Percentiles rank a stretch among this genome's conserved stretches.
These are phyloP conservation scores for Sipha flava DNA, from an alignment of 1,140 invertebrate species.

Conservation along the genomic window DNA sequence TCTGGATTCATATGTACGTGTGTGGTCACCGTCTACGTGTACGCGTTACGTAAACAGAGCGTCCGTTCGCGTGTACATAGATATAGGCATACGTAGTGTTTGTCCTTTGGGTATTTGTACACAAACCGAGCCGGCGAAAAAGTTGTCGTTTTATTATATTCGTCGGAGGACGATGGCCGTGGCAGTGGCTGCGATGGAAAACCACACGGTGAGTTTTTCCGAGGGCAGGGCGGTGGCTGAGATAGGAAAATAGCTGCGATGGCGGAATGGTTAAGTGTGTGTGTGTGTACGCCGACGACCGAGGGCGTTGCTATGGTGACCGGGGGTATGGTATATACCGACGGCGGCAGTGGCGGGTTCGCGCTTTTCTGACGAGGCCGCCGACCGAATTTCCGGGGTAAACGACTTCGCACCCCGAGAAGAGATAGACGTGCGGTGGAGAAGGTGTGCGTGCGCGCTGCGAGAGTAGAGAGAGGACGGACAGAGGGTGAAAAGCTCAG, in stretches of 20 bases:
- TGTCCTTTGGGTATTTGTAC: too few species aligned
- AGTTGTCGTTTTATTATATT: too few species aligned
- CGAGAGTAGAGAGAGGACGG: neutral
- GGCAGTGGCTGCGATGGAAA: too few species aligned
- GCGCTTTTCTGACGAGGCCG: neutral
- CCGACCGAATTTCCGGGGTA: slow-evolving; percentile 25
- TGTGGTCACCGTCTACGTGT: too few species aligned
- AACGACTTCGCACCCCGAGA: neutral
- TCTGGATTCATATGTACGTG: too few species aligned
- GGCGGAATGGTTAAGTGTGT: neutral
- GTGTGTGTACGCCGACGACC: neutral
- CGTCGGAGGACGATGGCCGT: too few species aligned
- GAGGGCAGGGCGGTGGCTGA: too few species aligned
- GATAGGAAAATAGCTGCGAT: neutral
- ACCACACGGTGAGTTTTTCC: too few species aligned
- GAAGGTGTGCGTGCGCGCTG: too few species aligned
- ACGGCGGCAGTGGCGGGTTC: neutral
- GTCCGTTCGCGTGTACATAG: neutral
- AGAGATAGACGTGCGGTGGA: neutral
- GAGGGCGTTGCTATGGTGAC: slow-evolving; percentile 21
- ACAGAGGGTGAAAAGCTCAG: neutral
- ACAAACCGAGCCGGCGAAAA: too few species aligned
- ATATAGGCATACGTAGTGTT: too few species aligned
- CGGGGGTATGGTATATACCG: neutral
- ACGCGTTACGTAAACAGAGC: too few species aligned